Evolutionary conservation across 2,888 invertebrate genomes (phyloP), one percentile per base, ranked within the genome.

Genomic region (Agriopis aurantiaria): DNA sequence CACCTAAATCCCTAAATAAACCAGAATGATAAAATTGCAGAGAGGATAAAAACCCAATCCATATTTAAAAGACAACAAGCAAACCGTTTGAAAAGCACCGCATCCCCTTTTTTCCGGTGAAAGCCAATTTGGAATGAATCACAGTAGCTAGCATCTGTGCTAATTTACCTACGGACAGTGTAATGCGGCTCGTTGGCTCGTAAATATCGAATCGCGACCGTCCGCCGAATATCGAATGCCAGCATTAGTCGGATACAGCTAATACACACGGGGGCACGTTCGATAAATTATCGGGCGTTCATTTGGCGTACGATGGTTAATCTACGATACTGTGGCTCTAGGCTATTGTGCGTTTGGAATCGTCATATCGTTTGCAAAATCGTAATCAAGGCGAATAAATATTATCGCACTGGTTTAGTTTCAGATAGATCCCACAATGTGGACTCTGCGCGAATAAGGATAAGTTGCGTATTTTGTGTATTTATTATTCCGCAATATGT

Each of bases 91-190:
- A 90, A 92, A 91, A 88, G 89, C 91, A 87, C 89, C 90, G 85
- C 90, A 90, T 82, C 85, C 85, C 83, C 82, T 93, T 93, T 92
- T 90, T 86, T 83, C 83, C 88, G 88, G 90, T 92, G 92, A 91
- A 93, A 93, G 92, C 93, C 93, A 94, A 94, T 94, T 94, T 93
- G 91, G 88, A 94, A 94, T 94, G 93, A 94, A 94, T 94, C 94
- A 94, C 91, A 88, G 93, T 90, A 91, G 91, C 90, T 86, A 93
- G 91, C 94, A 94, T 94, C 93, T 94, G 94, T 91, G 94, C 94
- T 94, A 94, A 94, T 94, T 94, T 94, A 94, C 94, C 94, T 93
- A 93, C 92, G 91, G 93, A 93, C 94, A 94, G 92, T 92, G 93
- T 94, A 94, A 94, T 94, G 94, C 92, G 90, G 88, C 87, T 89